Conservation (phyloP, 2,888 invertebrate genomes). For the Iphiclides podalirius region DNA sequence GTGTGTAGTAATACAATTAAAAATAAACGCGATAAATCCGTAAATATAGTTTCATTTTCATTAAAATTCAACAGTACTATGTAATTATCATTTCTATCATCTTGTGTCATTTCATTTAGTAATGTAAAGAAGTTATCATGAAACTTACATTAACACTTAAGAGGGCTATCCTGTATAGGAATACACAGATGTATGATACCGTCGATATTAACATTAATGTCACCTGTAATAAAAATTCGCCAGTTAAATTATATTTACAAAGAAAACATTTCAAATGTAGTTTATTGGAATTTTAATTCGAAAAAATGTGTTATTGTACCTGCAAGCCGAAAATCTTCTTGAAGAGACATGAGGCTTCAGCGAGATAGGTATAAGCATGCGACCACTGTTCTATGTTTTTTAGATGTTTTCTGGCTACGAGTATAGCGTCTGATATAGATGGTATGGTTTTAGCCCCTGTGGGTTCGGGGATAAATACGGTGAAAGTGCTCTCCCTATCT, state of each 20-base stretch:
- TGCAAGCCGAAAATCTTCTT: constrained; percentile 14
- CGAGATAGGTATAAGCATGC: constrained; percentile 2
- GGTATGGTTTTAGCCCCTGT: neutral
- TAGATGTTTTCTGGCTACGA: neutral
- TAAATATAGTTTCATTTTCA: too few relatives aligned
- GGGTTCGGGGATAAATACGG: too few relatives aligned
- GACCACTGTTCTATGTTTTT: constrained; percentile 12
- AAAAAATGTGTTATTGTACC: neutral
- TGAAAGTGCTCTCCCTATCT: neutral
- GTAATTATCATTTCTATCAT: too few relatives aligned
- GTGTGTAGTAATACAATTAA: too few relatives aligned
- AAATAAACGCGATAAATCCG: too few relatives aligned
- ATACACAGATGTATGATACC: neutral
- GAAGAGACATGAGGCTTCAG: constrained; percentile 3
- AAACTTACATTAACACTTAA: constrained; percentile 6
- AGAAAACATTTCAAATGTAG: too few relatives aligned
- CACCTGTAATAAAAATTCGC: constrained; percentile 3
- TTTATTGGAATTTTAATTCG: too few relatives aligned
- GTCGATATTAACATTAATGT: constrained; percentile 10
- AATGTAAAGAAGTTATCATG: too few relatives aligned
- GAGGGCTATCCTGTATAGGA: constrained; percentile 5
- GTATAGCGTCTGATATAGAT: neutral
- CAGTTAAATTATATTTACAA: neutral
- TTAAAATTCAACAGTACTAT: too few relatives aligned
- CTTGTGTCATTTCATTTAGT: too few relatives aligned